These are phyloP conservation scores for Calycopis cecrops DNA, from an alignment of 1,140 invertebrate genomes.

Conservation along the genomic window DNA sequence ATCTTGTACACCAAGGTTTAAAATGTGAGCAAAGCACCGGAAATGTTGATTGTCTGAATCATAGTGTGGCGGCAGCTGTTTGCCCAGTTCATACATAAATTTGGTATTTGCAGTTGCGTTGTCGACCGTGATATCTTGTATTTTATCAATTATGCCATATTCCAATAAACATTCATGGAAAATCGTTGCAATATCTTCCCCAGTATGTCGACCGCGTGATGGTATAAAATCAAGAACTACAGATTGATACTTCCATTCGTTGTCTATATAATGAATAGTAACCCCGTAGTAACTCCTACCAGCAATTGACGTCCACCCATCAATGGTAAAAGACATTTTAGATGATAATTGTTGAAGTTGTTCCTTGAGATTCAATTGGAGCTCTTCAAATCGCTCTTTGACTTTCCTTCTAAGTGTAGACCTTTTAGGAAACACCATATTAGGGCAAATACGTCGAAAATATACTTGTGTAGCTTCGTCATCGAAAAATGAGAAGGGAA, in stretches of 20 bases:
- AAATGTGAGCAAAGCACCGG: conserved; percentile 22
- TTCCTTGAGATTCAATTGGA: conserved; percentile 34
- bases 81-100: conserved; percentile 21
- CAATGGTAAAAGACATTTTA: conserved; percentile 50
- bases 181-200: conserved; percentile 44
- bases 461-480: conserved; percentile 39
- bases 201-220: conserved; percentile 40
- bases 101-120: conserved; percentile 22
- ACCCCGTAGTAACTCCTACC: conserved; percentile 40
- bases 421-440: conserved; percentile 27
- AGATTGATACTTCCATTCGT: conserved; percentile 41
- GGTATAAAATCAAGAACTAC: conserved; percentile 48
- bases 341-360: conserved; percentile 36
- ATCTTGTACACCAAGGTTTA: conserved; percentile 21
- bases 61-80: conserved; percentile 19
- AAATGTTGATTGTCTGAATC: conserved; percentile 22
- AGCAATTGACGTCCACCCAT: conserved; percentile 43
- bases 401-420: conserved; percentile 32
- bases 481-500: conserved; percentile 50
- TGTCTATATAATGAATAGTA: conserved; percentile 46
- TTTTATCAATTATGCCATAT: conserved; percentile 38
- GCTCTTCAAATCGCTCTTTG: conserved; percentile 34
- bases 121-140: conserved; percentile 32
- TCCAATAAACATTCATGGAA: conserved; percentile 35
- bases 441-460: conserved; percentile 36